phyloP scores from a whole-genome alignment of 1,140 invertebrate species.

The Drosophila pandora region DNA sequence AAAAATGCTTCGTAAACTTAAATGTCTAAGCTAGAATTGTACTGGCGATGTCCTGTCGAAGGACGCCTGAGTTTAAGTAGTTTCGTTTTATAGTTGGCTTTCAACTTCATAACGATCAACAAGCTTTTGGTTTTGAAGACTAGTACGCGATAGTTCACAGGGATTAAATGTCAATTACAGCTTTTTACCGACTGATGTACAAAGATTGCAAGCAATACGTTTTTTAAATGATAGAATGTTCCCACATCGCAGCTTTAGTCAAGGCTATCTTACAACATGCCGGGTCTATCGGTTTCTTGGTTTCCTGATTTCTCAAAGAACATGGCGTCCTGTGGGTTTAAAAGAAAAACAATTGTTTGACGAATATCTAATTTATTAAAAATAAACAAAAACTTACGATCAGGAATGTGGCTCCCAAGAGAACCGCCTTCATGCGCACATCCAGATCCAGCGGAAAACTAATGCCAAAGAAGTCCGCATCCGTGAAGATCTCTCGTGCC shows the following conservation, averaged over 20 bases:
- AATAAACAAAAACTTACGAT: slow-evolving; percentile 86
- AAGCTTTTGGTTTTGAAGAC: slow-evolving; percentile 48
- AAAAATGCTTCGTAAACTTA: slow-evolving; percentile 43
- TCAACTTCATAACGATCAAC: slow-evolving; percentile 23
- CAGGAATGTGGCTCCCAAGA: slow-evolving; percentile 90
- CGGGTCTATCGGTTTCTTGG: slow-evolving; percentile 70
- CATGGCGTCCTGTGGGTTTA: slow-evolving; percentile 88
- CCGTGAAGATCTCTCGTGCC: slow-evolving; percentile 89
- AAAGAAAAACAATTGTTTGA: slow-evolving; percentile 16
- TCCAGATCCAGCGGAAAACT: slow-evolving; percentile 92
- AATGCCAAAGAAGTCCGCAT: slow-evolving; percentile 91
- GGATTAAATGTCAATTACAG: slow-evolving; percentile 16
- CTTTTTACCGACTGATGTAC: not conserved
- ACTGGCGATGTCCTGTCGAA: slow-evolving; percentile 6
- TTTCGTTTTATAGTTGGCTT: slow-evolving; percentile 11
- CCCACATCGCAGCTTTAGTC: slow-evolving; percentile 9
- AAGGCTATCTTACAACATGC: slow-evolving; percentile 63
- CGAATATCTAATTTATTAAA: not conserved
- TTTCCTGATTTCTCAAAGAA: slow-evolving; percentile 87
- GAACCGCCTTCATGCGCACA: slow-evolving; percentile 91
- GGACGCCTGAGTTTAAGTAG: slow-evolving; percentile 33
- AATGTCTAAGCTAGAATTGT: slow-evolving; percentile 28
- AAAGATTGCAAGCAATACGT: not conserved
- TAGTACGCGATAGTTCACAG: slow-evolving; percentile 69
- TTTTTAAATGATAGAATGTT: not conserved